These are phyloP conservation scores for Daubentonia madagascariensis DNA, from an alignment of 2,113 vertebrate genomes.

Conservation along the genomic window DNA sequence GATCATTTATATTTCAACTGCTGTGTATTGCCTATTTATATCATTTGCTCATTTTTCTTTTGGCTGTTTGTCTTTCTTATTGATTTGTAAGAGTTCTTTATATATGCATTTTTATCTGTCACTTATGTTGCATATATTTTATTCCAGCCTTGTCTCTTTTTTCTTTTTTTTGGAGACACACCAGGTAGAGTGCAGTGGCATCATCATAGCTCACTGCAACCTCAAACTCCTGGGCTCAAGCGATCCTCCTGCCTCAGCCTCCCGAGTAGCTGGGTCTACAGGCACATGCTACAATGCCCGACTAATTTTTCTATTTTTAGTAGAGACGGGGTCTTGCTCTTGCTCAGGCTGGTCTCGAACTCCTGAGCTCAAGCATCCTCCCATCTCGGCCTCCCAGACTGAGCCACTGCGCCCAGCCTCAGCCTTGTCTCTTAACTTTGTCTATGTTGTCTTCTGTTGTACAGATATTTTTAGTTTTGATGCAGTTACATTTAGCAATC, in stretches of 20 bases:
- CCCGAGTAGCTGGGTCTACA: no score
- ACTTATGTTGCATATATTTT: not conserved
- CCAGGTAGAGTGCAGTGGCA: no score
- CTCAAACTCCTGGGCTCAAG: no score
- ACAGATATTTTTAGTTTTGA: not conserved
- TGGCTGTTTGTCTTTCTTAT: not conserved
- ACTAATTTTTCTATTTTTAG: no score
- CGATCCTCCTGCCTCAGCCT: no score
- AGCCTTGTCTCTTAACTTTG: not conserved
- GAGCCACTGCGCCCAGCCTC: no score
- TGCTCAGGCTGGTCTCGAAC: no score
- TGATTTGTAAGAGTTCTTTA: not conserved
- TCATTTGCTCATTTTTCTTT: not conserved
- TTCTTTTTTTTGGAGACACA: no score
- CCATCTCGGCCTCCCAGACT: no score
- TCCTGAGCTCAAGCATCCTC: no score
- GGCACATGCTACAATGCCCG: accelerated
- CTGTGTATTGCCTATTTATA: not conserved
- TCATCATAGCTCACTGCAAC: no score
- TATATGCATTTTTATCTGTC: not conserved
- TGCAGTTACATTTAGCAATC: not conserved
- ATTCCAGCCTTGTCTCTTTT: not conserved
- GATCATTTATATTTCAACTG: not conserved
- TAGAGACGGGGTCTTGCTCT: no score
- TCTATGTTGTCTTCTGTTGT: not conserved